Base-by-base conservation (phyloP, 2,113 vertebrate species). In the Epinephelus moara region DNA sequence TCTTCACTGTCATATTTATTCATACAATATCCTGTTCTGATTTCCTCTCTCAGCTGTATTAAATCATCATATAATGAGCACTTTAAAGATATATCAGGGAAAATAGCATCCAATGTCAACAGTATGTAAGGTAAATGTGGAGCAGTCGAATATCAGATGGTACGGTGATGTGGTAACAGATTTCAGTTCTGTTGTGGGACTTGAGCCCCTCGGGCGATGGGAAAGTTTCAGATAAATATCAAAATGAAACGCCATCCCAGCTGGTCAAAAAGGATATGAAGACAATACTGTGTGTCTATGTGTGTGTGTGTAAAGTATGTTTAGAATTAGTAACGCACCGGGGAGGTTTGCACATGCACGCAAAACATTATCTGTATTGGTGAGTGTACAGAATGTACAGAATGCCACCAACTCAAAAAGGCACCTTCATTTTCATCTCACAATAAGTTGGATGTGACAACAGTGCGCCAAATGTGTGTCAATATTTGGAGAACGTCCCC, bases 401-500 rank as follows among this genome's bases (percentile, higher is more conserved):
- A 80, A 74, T 52, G 42, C 8, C 15, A 66, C n/a, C 1, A 4
- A 3, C 17, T 56, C 21, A 21, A 73, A 84, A 67, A 7, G 50
- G 11, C 37, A 23, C 27, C 1, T 57, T 70, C 15, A 47, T 74
- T 81, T 59, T 11, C 25, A 27, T 27, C 55, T 75, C 78, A 57
- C 49, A 63, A 40, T 23, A 59, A 70, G 25, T 69, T 62, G 49
- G 33, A 67, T 82, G 75, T 80, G 49, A 81, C 78, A 64, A 21
- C 37, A 14, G 14, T 63, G 52, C 23, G 70, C 59, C 63, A 91
- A 87, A 79, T 57, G 52, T 74, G 63, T 63, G 70, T 71, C 78
- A 78, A 78, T 85, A 85, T 86, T 87, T 68, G 66, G 45, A 84
- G 63, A 85, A 84, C 81, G 70, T 77, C 53, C 37, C 33, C 64